A percentile compares a stretch with the other conserved stretches of the same genome.
phyloP scores from a whole-genome alignment of 2,888 invertebrate species.

The Theodoxus fluviatilis region DNA sequence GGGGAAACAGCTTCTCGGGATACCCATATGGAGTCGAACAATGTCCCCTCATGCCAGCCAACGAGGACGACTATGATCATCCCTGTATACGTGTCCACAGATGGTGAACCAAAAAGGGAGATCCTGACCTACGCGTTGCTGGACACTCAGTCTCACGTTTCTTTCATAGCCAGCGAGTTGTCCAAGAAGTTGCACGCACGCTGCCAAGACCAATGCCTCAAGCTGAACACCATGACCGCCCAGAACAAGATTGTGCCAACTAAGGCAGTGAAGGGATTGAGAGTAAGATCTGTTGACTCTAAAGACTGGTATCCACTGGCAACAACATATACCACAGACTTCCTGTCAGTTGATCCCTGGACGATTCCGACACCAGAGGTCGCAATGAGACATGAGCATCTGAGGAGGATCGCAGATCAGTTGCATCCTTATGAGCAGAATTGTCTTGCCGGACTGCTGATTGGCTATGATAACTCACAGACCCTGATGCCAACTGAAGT shows the following conservation, averaged over 20 bases:
- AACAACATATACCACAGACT: slow-evolving; percentile 4
- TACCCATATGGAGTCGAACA: too few species aligned
- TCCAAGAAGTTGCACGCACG: not conserved
- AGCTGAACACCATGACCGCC: slow-evolving; percentile 15
- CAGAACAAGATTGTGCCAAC: not conserved
- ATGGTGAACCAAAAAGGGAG: not conserved
- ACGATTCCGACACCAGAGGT: slow-evolving; percentile 14
- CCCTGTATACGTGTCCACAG: not conserved
- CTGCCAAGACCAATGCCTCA: too few species aligned
- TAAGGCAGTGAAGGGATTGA: slow-evolving; percentile 15
- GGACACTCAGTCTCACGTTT: slow-evolving; percentile 7
- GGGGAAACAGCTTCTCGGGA: too few species aligned
- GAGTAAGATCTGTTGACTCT: not conserved
- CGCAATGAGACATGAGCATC: not conserved
- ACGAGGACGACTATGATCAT: too few species aligned
- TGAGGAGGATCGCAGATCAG: not conserved
- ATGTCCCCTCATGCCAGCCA: too few species aligned
- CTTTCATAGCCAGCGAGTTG: not conserved
- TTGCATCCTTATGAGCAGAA: not conserved
- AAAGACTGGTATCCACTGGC: not conserved
- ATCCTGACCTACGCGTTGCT: not conserved
- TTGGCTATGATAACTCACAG: too few species aligned
- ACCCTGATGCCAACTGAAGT: slow-evolving; percentile 12
- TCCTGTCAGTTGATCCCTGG: not conserved
- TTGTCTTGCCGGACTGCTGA: not conserved